Base-by-base conservation (phyloP, 2,888 invertebrate genomes). In the Tenthredo distinguenda region DNA sequence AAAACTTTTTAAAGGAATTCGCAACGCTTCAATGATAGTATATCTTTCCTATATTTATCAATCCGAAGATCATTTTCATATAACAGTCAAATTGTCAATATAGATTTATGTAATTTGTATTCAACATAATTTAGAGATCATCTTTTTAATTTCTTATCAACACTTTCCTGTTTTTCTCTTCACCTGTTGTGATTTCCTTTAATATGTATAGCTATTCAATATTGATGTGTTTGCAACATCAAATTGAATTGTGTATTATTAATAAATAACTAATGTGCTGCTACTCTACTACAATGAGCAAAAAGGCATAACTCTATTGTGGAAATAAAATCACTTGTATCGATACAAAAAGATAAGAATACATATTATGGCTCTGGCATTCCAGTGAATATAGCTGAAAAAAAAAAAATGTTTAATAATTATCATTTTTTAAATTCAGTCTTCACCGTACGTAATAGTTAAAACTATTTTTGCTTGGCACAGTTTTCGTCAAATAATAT, bases 281-380 rank as follows among this genome's bases (percentile, higher is more conserved):
- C 9, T 72, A 40, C n/a, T 18, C 21, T 72, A 5, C 9, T 72
- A 72, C 21, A 0, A 43, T 9, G n/a, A 72, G 2, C 12, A 43
- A 21, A 12, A 40, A 12, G 43, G 18, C 34, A 43, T 40, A 72
- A 55, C n/a, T 55, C 55, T 72, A 47, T 47, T 43, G 43, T 76
- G 21, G 31, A 76, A 47, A 47, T 72, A n/a, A 21, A 72, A 72
- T 40, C 43, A 21, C 26, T 26, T 76, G 12, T 76, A 76, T 76
- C 0, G 21, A 47, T n/a, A 43, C 12, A 74, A 55, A 18, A 76
- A 15, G n/a, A 76, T 47, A 47, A 62, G 7, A 9, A 26, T 62
- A 26, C 26, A 62, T 62, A 58, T 58, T 58, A 58, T 37, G 47
- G 21, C n/a, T 76, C 76, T 47, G 76, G 76, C 76, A 76, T 76